phyloP scores from a whole-genome alignment of 2,797 vertebrate species.

The Mormyrus hasselquistii region DNA sequence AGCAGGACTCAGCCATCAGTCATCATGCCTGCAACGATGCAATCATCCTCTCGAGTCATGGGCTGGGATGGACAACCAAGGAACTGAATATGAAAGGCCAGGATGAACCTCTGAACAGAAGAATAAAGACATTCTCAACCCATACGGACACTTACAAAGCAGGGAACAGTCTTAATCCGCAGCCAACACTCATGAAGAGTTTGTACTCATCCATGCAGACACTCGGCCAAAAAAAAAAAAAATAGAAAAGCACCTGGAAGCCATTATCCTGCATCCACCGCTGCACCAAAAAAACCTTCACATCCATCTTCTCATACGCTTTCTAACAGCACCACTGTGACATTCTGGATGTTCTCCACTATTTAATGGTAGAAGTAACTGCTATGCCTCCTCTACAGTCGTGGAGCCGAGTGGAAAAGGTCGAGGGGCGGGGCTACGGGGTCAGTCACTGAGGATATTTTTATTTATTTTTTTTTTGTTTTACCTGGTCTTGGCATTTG shows the following conservation, averaged over 20 bases:
- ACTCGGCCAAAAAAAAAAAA: neutral
- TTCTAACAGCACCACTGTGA: neutral
- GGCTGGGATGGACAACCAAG: slow-evolving; percentile 1
- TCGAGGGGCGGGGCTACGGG: neutral
- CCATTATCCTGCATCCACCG: neutral
- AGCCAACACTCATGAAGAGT: neutral
- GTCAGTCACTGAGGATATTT: neutral
- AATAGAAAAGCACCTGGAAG: neutral
- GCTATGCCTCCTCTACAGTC: neutral
- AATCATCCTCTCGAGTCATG: neutral
- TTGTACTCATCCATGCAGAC: neutral
- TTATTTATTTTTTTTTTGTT: neutral
- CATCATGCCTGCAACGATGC: neutral
- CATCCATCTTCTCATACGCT: neutral
- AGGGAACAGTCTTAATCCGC: slow-evolving; percentile 24
- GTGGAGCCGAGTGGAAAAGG: neutral
- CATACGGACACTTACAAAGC: slow-evolving; percentile 28
- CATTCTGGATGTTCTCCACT: neutral
- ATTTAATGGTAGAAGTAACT: neutral
- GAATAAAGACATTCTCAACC: slow-evolving; percentile 15
- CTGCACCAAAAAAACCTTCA: neutral
- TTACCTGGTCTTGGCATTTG: slow-evolving; percentile 79
- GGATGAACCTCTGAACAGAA: neutral
- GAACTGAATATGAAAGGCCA: slow-evolving; percentile 6
- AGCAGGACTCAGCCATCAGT: neutral